Conservation (phyloP, 2,113 vertebrate species). For the Gymnobelideus leadbeateri region DNA sequence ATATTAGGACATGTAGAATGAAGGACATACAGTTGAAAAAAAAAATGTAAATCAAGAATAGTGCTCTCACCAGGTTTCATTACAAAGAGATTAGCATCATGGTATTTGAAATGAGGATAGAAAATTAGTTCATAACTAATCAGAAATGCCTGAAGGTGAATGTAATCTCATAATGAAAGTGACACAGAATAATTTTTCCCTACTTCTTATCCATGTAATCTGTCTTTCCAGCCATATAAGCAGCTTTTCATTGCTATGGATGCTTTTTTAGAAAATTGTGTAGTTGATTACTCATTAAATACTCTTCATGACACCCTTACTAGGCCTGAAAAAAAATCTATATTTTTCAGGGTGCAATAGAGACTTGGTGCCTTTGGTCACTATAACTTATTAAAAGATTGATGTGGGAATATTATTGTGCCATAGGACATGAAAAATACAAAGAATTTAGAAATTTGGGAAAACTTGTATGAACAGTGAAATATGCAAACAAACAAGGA, state of each 20-base stretch:
- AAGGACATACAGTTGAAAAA: constrained; percentile 44
- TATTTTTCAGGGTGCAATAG: constrained; percentile 11
- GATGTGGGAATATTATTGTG: background rate
- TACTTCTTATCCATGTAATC: background rate
- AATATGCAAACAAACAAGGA: background rate
- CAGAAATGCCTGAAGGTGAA: constrained; percentile 27
- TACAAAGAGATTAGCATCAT: constrained; percentile 59
- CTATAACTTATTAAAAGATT: background rate
- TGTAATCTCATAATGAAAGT: constrained; percentile 10
- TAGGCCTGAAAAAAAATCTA: background rate
- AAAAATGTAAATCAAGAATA: background rate
- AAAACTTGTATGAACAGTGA: background rate
- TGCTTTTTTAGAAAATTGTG: background rate
- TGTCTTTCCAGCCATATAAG: background rate
- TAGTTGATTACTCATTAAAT: background rate
- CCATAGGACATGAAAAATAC: background rate
- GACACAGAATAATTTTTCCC: background rate
- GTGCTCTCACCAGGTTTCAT: constrained; percentile 25
- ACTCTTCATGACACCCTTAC: background rate
- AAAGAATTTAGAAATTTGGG: background rate
- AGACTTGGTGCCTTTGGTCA: background rate
- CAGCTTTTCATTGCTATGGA: background rate
- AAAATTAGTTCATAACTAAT: constrained; percentile 62
- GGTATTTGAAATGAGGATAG: constrained; percentile 19
- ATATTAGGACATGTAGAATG: constrained; percentile 48